Conservation (phyloP, 2,113 vertebrate genomes). For the Heterochromis multidens region DNA sequence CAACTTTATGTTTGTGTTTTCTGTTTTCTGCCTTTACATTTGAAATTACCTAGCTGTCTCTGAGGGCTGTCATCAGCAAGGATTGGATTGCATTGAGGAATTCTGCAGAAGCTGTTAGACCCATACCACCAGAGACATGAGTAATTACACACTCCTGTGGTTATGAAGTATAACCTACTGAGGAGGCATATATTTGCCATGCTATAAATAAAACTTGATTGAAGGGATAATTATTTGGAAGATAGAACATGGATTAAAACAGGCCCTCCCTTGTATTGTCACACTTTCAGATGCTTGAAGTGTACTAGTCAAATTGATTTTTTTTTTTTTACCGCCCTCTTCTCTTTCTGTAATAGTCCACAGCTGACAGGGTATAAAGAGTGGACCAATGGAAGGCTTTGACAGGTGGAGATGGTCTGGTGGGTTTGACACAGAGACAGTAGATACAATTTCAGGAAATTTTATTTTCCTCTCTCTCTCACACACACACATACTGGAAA, state of each 20-base stretch:
- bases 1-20: not conserved
- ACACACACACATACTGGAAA: not conserved
- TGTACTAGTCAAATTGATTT: not conserved
- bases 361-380: not conserved
- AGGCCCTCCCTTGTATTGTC: not conserved
- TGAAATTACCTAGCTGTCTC: not conserved
- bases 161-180: slow-evolving; percentile 28
- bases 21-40: not conserved
- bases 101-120: not conserved
- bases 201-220: slow-evolving; percentile 44
- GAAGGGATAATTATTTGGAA: slow-evolving; percentile 30
- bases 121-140: not conserved
- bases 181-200: slow-evolving; percentile 5
- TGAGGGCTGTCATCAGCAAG: not conserved
- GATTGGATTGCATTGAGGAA: not conserved
- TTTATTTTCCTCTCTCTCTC: not conserved
- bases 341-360: not conserved
- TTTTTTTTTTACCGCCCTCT: not conserved
- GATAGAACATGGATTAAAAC: not conserved
- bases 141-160: slow-evolving; percentile 35
- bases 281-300: not conserved
- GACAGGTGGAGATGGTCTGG: slow-evolving; percentile 18
- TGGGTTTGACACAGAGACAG: not conserved
- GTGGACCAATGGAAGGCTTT: not conserved
- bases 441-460: not conserved